Evolutionary conservation across 1,140 invertebrate genomes (phyloP), one percentile per base, ranked within the genome.

Genomic region (Drosophila santomea): DNA sequence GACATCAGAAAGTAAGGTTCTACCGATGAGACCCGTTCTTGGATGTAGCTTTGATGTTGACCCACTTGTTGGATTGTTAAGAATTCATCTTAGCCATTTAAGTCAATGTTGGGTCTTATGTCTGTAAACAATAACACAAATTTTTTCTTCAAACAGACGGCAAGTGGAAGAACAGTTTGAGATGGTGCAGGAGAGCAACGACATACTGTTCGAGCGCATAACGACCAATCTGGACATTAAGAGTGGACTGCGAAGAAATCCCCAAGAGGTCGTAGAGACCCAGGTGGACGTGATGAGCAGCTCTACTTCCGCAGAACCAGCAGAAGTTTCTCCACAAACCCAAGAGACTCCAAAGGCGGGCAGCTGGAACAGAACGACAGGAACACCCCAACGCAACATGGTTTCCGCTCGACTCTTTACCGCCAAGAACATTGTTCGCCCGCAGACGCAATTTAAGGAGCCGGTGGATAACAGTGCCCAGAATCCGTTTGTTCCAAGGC

Each of bases 371-470:
- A 68, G 68, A 1, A 69, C 57, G 38, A 56, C 55, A 45, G 45
- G 41, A 23, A 54, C 68, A 10, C 52, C 85, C 2, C 38, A 62
- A 12, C 58, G 71, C 5, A 74, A 28, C 35, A 59, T 78, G 20
- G 55, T 88, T 8, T 81, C 86, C 0, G 90, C 91, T 1, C 80
- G 91, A 6, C 38, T 97, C 28, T 93, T 97, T 20, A 94, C 95
- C 11, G 95, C 95, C 2, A 95, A 96, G 86, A 96, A 97, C 90
- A 95, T 97, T 62, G 93, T 95, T 41, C 94, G 97, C 67, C 97
- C 98, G 1, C 98, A 99, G 92, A 90, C 96, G 39, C 95, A 93
- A 54, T 99, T 99, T 81, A 96, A 96, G 89, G 96, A 97, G 74
- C 95, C 96, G 82, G 95, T 98, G 41, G 96, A 98, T 91, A 99